A percentile compares a stretch with the other conserved stretches of the same genome.
Conservation (phyloP, 1,140 invertebrate species). For the Meloidogyne floridensis region DNA sequence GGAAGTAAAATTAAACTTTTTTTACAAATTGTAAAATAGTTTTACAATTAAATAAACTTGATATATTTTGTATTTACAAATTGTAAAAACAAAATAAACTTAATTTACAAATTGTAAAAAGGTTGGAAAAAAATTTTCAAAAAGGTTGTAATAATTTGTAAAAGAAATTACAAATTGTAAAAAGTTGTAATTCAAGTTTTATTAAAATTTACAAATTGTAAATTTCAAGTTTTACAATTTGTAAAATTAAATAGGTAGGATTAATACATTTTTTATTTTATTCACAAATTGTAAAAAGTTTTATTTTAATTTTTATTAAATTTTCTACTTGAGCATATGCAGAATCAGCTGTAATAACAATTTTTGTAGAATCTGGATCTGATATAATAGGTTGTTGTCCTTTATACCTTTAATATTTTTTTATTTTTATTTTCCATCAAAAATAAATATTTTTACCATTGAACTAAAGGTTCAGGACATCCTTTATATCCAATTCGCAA, state of each 20-base stretch:
- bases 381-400: slow-evolving; percentile 34
- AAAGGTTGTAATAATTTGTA: too few species aligned
- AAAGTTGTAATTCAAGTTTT: neutral
- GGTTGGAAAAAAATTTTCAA: too few species aligned
- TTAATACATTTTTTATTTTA: too few species aligned
- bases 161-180: too few species aligned
- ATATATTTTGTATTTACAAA: too few species aligned
- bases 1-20: too few species aligned
- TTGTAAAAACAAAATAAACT: too few species aligned
- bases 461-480: slow-evolving; percentile 43
- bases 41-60: too few species aligned
- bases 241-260: neutral
- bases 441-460: slow-evolving; percentile 33
- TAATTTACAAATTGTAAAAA: too few species aligned
- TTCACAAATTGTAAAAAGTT: too few species aligned
- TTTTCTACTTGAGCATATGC: slow-evolving; percentile 38
- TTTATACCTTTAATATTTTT: slow-evolving; percentile 43
- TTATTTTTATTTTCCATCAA: neutral
- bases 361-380: slow-evolving; percentile 14
- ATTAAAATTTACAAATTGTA: too few species aligned
- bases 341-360: slow-evolving; percentile 28
- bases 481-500: slow-evolving; percentile 42
- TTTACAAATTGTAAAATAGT: too few species aligned
- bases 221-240: neutral
- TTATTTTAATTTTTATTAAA: neutral